phyloP scores from a whole-genome alignment of 2,797 vertebrate genomes.

The Australoheros facetus region DNA sequence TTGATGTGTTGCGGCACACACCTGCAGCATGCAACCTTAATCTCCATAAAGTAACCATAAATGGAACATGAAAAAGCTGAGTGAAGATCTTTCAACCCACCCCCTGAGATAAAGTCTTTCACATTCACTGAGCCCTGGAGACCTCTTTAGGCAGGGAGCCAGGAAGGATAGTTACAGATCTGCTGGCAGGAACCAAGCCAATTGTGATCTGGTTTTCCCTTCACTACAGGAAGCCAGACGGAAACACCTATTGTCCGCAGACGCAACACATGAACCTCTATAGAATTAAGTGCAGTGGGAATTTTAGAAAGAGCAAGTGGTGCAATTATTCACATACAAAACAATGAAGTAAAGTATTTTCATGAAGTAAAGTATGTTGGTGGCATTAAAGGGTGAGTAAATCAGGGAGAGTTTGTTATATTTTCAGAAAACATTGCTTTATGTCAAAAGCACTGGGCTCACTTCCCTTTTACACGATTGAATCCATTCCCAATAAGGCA shows the following conservation, averaged over 20 bases:
- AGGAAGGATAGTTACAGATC: slow-evolving; percentile 44
- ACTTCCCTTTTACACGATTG: not conserved
- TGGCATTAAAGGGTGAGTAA: not conserved
- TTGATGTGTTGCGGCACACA: not conserved
- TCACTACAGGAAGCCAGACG: slow-evolving; percentile 72
- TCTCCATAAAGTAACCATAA: slow-evolving; percentile 32
- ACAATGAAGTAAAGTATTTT: not conserved
- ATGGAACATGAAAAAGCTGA: slow-evolving; percentile 30
- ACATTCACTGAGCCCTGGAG: slow-evolving; percentile 54
- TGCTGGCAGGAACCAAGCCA: slow-evolving; percentile 54
- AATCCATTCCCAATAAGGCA: not conserved
- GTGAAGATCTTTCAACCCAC: slow-evolving; percentile 39
- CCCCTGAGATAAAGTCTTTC: slow-evolving; percentile 37
- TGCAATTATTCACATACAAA: slow-evolving; percentile 30
- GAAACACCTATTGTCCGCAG: slow-evolving; percentile 72
- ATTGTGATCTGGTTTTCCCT: slow-evolving; percentile 59
- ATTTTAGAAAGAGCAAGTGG: slow-evolving; percentile 62
- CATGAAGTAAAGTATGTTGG: not conserved
- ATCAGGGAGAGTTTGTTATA: not conserved
- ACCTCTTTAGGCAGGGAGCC: slow-evolving; percentile 64
- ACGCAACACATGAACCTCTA: slow-evolving; percentile 59
- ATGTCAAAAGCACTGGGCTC: not conserved
- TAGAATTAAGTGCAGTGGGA: slow-evolving; percentile 43
- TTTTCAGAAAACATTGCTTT: not conserved
- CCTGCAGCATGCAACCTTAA: slow-evolving; percentile 15